Evolutionary conservation across 1,140 invertebrate species (phyloP).

Genomic region (Parasteatoda tepidariorum): DNA sequence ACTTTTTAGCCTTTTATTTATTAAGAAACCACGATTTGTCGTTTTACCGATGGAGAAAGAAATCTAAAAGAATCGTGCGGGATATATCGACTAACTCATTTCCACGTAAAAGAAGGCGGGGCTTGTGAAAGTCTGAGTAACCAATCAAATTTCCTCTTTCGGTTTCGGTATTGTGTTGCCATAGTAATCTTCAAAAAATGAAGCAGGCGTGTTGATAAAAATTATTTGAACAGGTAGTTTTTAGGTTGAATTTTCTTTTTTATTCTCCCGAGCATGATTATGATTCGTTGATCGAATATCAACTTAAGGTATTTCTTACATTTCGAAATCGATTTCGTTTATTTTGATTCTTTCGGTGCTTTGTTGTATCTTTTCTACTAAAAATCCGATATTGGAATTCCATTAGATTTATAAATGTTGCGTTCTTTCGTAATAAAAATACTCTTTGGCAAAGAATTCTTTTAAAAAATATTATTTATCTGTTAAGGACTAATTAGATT

Average conservation of each 20-base stretch:
- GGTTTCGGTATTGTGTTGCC: neutral
- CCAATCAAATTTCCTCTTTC: neutral
- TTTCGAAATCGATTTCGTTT: neutral
- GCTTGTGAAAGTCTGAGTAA: neutral
- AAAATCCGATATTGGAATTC: neutral
- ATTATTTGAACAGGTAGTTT: neutral
- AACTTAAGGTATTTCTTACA: neutral
- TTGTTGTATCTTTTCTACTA: neutral
- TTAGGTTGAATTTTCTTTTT: neutral
- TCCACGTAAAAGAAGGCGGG: neutral
- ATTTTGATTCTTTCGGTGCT: neutral
- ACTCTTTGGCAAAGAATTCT: too few species aligned
- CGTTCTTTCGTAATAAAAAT: too few species aligned
- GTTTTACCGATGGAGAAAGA: neutral
- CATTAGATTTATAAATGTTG: neutral
- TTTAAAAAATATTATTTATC: too few species aligned
- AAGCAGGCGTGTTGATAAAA: neutral
- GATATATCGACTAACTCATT: neutral
- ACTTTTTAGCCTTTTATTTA: neutral
- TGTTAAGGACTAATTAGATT: too few species aligned
- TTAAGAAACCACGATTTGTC: neutral
- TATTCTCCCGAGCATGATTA: neutral
- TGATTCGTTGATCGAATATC: neutral
- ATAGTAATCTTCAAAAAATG: neutral
- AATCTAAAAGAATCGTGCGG: neutral